A percentile compares a stretch with the other conserved stretches of the same genome.
These are phyloP conservation scores for Chrysina gloriosa DNA, from an alignment of 2,888 invertebrate species.

Conservation along the genomic window DNA sequence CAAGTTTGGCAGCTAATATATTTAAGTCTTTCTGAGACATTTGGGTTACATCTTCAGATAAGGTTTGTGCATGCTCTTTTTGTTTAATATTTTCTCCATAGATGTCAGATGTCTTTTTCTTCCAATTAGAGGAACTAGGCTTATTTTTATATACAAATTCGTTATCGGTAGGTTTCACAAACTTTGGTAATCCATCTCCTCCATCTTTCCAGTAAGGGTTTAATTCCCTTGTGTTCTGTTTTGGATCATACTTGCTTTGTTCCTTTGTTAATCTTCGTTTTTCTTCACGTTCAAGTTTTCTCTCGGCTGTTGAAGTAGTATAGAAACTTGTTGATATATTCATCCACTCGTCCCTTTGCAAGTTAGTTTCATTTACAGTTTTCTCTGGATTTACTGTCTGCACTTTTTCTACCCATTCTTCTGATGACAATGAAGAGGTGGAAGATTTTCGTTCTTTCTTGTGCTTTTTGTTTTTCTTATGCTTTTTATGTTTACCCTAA, in stretches of 20 bases:
- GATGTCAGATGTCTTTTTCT: slow-evolving; percentile 44
- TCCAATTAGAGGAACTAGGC: slow-evolving; percentile 42
- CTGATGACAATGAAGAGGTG: slow-evolving; percentile 56
- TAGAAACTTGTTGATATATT: slow-evolving; percentile 65
- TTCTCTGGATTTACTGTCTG: neutral
- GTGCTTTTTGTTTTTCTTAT: slow-evolving; percentile 63
- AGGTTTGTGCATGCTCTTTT: neutral
- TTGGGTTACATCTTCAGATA: slow-evolving; percentile 46
- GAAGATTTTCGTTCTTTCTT: slow-evolving; percentile 58
- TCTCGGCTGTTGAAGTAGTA: slow-evolving; percentile 60
- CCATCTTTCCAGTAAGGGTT: slow-evolving; percentile 95
- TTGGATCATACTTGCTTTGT: slow-evolving; percentile 75
- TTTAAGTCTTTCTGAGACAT: slow-evolving; percentile 89
- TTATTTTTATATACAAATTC: slow-evolving; percentile 29
- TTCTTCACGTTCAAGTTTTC: slow-evolving; percentile 65
- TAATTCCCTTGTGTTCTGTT: slow-evolving; percentile 80
- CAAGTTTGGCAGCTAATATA: slow-evolving; percentile 86
- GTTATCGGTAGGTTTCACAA: slow-evolving; percentile 61
- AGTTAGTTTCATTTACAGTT: slow-evolving; percentile 48
- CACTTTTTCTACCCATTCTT: slow-evolving; percentile 73
- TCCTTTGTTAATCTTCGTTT: slow-evolving; percentile 68
- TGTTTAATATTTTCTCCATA: slow-evolving; percentile 20
- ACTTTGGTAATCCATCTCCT: slow-evolving; percentile 82
- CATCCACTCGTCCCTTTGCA: slow-evolving; percentile 83
- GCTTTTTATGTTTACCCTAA: slow-evolving; percentile 56